A percentile compares a stretch with the other conserved stretches of the same genome.
phyloP scores from a whole-genome alignment of 2,113 vertebrate species.

The Glaucidium brasilianum region DNA sequence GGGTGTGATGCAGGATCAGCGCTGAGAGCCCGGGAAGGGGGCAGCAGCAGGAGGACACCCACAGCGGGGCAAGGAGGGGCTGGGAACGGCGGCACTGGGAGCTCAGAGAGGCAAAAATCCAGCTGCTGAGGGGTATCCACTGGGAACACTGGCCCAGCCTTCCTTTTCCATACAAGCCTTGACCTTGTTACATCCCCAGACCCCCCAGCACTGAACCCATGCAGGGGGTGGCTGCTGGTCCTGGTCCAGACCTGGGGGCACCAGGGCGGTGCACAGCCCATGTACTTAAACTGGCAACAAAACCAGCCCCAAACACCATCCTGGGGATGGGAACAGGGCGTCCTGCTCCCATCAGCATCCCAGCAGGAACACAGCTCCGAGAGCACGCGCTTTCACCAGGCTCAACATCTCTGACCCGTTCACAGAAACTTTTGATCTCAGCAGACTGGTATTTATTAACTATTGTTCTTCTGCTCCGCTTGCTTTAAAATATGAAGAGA shows the following conservation, averaged over 20 bases:
- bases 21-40: rapidly evolving
- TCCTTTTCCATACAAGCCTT: background rate
- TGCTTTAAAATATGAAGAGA: background rate
- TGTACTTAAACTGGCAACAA: background rate
- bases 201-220: rapidly evolving
- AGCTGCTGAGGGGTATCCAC: background rate
- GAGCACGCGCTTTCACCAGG: rapidly evolving
- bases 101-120: background rate
- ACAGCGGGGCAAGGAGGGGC: rapidly evolving
- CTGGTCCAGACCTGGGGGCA: no score
- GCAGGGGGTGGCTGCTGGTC: background rate
- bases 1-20: rapidly evolving
- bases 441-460: background rate
- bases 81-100: background rate
- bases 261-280: background rate
- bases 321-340: background rate
- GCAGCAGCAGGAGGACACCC: background rate
- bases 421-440: background rate
- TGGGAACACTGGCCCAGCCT: background rate
- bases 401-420: background rate
- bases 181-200: no score
- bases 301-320: background rate
- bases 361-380: background rate
- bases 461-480: background rate
- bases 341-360: background rate